Evolutionary conservation across 1,140 invertebrate genomes (phyloP), one percentile per base, ranked within the genome.

Genomic region (Leptinotarsa texana): DNA sequence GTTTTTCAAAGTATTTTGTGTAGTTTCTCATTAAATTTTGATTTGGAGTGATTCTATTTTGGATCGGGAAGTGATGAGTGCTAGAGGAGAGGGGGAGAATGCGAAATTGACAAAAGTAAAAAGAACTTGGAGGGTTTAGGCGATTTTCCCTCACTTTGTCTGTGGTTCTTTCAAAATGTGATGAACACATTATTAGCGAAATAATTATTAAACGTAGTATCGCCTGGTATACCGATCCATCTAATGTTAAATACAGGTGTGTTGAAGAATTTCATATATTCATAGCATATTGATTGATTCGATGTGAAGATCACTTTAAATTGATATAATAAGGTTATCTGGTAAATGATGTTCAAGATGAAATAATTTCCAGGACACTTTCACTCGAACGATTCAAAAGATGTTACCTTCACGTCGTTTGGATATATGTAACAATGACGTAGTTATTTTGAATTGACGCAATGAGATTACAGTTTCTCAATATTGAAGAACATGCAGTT

Each of bases 321-420:
- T 57, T 15, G 13, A 8, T n/a, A n/a, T n/a, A 57, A 17, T 57
- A 57, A 57, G 13, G n/a, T 57, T 57, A 57, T 57, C 51, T 17
- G 51, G n/a, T 57, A 57, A 57, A 57, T 17, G 51, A 57, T 57
- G 51, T 57, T 57, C 51, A 57, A 57, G 51, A 57, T 57, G 51
- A 57, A 57, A 57, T n/a, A 57, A 57, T 57, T 57, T 57, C 5
- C 51, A 57, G 51, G n/a, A 57, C 51, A 57, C 51, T 57, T 57
- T 57, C 51, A 57, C 51, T 57, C 17, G 51, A 57, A n/a, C 6
- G 27, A 33, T 33, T 57, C n/a, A n/a, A 17, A 57, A 15, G 51
- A 57, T 57, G 51, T 57, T 57, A 57, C 51, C 13, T 57, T 57
- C 51, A 57, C 51, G 51, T 17, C 13, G 15, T n/a, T 15, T 57